Percentiles rank a stretch among this genome's conserved stretches.
These are phyloP conservation scores for Pimpla rufipes DNA, from an alignment of 2,888 invertebrate genomes.

Conservation along the genomic window DNA sequence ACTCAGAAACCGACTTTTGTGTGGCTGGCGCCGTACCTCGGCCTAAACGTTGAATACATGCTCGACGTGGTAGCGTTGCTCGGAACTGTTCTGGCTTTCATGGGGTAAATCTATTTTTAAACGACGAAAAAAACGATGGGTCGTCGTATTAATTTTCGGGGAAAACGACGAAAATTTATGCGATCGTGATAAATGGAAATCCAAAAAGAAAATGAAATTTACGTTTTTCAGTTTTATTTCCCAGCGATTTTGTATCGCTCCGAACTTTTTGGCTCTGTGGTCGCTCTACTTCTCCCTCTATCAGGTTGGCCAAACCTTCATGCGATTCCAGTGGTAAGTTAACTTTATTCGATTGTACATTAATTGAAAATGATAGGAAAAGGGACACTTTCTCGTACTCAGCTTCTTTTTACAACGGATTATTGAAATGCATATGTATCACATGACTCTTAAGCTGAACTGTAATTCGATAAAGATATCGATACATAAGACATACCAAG, in stretches of 20 bases:
- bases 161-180: too few relatives aligned
- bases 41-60: conserved; percentile 89
- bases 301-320: conserved; percentile 91
- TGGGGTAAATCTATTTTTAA: conserved; percentile 86
- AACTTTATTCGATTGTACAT: conserved; percentile 12
- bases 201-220: conserved; percentile 12
- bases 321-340: conserved; percentile 91
- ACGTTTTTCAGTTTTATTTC: conserved; percentile 87
- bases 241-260: conserved; percentile 87
- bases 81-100: conserved; percentile 89
- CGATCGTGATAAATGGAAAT: not conserved
- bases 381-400: not conserved
- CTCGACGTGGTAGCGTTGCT: conserved; percentile 89
- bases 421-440: conserved; percentile 56
- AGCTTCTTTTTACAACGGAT: not conserved
- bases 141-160: too few relatives aligned
- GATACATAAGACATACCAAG: conserved; percentile 62
- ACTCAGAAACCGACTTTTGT: conserved; percentile 89
- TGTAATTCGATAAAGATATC: conserved; percentile 71
- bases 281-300: conserved; percentile 91
- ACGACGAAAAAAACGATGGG: conserved; percentile 1
- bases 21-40: conserved; percentile 89
- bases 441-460: conserved; percentile 61
- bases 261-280: conserved; percentile 89
- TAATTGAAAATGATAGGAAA: not conserved